Evolutionary conservation across 2,888 invertebrate genomes (phyloP).

Genomic region (Drosophila macrospina): DNA sequence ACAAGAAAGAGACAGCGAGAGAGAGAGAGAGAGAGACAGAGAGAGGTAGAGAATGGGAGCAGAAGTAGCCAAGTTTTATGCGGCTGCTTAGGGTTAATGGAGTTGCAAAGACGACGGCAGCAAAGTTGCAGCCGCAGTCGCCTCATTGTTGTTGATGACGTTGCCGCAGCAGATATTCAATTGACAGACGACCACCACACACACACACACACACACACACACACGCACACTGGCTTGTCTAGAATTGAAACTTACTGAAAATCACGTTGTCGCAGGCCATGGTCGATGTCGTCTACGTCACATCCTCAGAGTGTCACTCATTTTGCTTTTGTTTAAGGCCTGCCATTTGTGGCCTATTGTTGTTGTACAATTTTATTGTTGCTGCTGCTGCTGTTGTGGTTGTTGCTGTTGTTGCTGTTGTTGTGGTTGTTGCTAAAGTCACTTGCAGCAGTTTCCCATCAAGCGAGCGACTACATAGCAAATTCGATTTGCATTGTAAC

Average conservation of each 20-base stretch:
- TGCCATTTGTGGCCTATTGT: conserved; percentile 40
- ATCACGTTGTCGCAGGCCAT: conserved; percentile 83
- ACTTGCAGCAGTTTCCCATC: conserved; percentile 48
- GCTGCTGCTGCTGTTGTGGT: conserved; percentile 24
- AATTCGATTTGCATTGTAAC: conserved; percentile 75
- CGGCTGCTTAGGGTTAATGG: conserved; percentile 67
- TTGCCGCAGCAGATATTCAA: conserved; percentile 71
- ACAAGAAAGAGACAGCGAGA: conserved; percentile 1
- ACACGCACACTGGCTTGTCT: conserved; percentile 17
- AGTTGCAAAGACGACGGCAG: conserved; percentile 67
- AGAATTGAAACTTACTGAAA: conserved; percentile 69
- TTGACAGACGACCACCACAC: conserved; percentile 71
- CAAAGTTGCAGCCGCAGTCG: conserved; percentile 55
- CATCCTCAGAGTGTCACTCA: conserved; percentile 70
- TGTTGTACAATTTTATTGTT: conserved; percentile 20
- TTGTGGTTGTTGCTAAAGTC: conserved; percentile 30
- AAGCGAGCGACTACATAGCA: conserved; percentile 58
- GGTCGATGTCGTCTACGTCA: conserved; percentile 70
- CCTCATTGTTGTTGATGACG: conserved; percentile 65
- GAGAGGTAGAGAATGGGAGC: no score
- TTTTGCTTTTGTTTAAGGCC: conserved; percentile 73
- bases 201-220: conserved; percentile 28
- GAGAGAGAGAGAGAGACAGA: conserved; percentile 4
- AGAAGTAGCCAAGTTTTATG: conserved; percentile 34
- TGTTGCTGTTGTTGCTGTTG: conserved; percentile 28